Percentiles rank a stretch among this genome's conserved stretches.
Evolutionary conservation across 2,797 vertebrate species (phyloP).

Genomic region (Tympanoctomys barrerae): DNA sequence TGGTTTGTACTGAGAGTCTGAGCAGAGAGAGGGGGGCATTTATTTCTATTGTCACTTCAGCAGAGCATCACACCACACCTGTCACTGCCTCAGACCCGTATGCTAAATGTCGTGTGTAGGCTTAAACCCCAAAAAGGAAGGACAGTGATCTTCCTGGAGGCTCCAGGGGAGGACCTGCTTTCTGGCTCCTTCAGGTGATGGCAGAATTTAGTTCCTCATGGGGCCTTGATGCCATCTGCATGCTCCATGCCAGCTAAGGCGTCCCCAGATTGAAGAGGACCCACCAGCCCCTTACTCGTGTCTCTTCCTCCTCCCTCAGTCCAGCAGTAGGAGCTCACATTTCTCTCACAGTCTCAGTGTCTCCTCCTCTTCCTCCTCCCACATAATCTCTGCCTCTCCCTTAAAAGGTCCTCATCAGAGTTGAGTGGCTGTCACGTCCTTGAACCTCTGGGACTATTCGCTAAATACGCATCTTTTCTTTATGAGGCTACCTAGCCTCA

Average conservation of each 20-base stretch:
- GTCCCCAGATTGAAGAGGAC: not conserved
- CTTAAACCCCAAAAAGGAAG: too few relatives aligned
- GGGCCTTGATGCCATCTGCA: not conserved
- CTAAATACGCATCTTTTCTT: not conserved
- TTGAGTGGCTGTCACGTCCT: not conserved
- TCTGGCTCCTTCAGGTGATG: not conserved
- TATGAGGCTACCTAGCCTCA: not conserved
- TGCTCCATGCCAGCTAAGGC: too few relatives aligned
- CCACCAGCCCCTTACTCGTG: not conserved
- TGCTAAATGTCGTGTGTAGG: not conserved
- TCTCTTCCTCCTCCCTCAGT: not conserved
- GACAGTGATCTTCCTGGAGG: not conserved
- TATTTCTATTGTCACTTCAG: not conserved
- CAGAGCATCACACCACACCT: not conserved
- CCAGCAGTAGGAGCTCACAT: rapidly evolving
- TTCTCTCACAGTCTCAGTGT: not conserved
- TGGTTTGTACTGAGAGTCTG: not conserved
- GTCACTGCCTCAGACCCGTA: too few relatives aligned
- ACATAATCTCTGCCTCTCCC: not conserved
- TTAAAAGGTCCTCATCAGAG: not conserved
- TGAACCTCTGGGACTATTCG: not conserved
- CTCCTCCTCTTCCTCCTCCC: not conserved
- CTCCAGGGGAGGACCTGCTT: not conserved
- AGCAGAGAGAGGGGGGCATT: not conserved
- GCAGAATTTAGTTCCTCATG: not conserved